Evolutionary conservation across 2,113 vertebrate genomes (phyloP).

Genomic region (Lontra canadensis): DNA sequence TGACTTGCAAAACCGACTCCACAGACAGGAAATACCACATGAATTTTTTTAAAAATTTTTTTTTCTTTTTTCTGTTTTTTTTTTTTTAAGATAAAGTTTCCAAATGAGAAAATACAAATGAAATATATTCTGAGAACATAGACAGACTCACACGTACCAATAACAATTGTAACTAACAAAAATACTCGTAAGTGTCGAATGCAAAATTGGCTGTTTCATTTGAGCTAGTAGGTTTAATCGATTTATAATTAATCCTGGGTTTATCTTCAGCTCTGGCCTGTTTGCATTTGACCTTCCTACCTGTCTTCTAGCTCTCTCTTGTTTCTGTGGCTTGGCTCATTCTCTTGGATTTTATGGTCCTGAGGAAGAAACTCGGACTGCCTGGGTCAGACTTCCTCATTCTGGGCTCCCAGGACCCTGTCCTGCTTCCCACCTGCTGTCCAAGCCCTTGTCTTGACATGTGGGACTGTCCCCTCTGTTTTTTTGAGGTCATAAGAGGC

Average conservation of each 20-base stretch:
- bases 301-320: neutral
- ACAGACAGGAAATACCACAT: neutral
- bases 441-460: neutral
- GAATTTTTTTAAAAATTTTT: neutral
- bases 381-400: neutral
- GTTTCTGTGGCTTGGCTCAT: slow-evolving; percentile 27
- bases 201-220: slow-evolving; percentile 61
- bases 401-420: neutral
- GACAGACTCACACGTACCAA: neutral
- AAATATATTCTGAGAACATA: neutral
- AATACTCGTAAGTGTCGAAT: slow-evolving; percentile 23
- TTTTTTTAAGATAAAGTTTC: neutral
- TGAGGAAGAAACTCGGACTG: neutral
- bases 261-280: slow-evolving; percentile 50
- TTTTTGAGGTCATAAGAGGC: neutral
- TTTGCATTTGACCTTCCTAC: slow-evolving; percentile 43
- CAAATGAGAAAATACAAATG: slow-evolving; percentile 28
- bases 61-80: neutral
- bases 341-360: neutral
- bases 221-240: slow-evolving; percentile 55
- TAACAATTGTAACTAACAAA: slow-evolving; percentile 14
- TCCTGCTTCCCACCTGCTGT: neutral
- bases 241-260: slow-evolving; percentile 66
- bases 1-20: neutral
- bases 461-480: neutral